These are phyloP conservation scores for Aleadryas rufinucha DNA, from an alignment of 2,113 vertebrate genomes.

Conservation along the genomic window DNA sequence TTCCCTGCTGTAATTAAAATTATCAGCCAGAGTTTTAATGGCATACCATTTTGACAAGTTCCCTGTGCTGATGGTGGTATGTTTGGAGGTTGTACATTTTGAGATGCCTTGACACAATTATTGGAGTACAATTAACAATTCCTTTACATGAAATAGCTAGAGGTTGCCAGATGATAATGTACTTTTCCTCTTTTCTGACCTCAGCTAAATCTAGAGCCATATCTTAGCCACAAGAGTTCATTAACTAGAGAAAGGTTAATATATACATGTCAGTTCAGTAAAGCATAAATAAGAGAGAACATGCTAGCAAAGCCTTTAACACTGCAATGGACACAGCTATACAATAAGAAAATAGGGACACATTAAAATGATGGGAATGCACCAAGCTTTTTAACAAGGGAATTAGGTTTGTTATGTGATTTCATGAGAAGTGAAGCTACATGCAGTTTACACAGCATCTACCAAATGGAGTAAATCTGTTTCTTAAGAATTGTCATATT, in stretches of 20 bases:
- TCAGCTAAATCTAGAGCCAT: background rate
- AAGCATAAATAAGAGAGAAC: background rate
- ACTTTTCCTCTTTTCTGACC: background rate
- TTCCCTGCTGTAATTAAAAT: background rate
- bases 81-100: background rate
- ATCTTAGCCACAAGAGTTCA: background rate
- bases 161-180: background rate
- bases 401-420: background rate
- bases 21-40: background rate
- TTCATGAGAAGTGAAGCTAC: background rate
- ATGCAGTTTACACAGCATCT: background rate
- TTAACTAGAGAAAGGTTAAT: background rate
- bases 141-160: background rate
- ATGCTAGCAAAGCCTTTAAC: background rate
- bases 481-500: background rate
- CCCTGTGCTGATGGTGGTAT: background rate
- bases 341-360: background rate
- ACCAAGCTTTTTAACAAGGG: background rate
- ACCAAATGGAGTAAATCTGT: background rate
- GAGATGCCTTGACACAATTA: background rate
- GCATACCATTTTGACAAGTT: background rate
- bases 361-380: background rate
- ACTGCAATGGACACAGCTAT: background rate
- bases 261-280: background rate
- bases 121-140: background rate